Evolutionary conservation across 2,113 vertebrate species (phyloP).

Genomic region (Ia io): DNA sequence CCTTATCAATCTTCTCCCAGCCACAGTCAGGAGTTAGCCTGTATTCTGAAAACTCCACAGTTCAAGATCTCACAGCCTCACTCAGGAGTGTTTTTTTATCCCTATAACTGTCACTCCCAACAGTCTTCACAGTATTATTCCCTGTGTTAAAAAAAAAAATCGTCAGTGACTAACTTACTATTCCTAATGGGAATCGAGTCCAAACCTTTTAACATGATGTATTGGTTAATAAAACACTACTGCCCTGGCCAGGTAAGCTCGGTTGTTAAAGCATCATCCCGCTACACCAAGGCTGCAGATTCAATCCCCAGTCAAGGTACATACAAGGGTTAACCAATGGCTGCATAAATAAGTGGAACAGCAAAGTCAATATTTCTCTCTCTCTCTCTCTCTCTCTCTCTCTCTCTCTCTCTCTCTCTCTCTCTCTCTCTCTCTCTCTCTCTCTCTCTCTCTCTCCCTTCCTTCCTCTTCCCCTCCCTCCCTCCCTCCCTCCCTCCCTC

Average conservation of each 20-base stretch:
- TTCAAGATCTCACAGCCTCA: background rate
- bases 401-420: background rate
- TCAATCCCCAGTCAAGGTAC: background rate
- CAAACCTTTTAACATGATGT: background rate
- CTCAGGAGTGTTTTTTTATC: background rate
- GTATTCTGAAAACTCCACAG: background rate
- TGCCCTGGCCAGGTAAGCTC: background rate
- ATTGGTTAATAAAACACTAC: background rate
- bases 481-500: background rate
- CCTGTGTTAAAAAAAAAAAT: background rate
- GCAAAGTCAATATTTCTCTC: background rate
- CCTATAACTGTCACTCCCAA: background rate
- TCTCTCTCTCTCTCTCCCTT: background rate
- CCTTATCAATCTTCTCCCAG: background rate
- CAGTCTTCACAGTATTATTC: background rate
- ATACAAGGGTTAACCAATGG: background rate
- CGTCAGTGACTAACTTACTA: background rate
- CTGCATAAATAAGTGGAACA: background rate
- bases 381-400: background rate
- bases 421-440: background rate
- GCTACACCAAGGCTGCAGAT: background rate
- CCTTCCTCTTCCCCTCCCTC: background rate
- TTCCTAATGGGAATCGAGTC: background rate
- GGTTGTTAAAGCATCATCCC: background rate
- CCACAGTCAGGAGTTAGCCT: background rate